These are phyloP conservation scores for Drosophila monieri DNA, from an alignment of 2,888 invertebrate species.

Conservation along the genomic window DNA sequence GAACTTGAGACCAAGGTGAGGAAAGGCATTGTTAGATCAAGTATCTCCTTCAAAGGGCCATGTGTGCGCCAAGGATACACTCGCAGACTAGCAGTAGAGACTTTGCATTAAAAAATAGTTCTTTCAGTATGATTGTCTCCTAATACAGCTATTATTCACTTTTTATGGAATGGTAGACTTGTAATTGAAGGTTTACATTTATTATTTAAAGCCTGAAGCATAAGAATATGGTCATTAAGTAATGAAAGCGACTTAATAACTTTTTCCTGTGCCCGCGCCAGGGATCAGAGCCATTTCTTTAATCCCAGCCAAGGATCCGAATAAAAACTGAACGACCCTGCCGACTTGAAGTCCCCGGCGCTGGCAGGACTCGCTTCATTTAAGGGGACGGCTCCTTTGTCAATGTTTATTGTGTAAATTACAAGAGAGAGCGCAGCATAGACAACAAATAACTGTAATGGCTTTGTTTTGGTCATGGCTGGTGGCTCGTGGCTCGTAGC, in stretches of 20 bases:
- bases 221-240: not conserved
- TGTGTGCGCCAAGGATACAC: slow-evolving; percentile 17
- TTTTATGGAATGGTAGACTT: no score
- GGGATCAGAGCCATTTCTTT: slow-evolving; percentile 57
- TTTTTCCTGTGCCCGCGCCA: slow-evolving; percentile 22
- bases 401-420: slow-evolving; percentile 78
- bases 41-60: slow-evolving; percentile 20
- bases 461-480: slow-evolving; percentile 77
- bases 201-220: no score
- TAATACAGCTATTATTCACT: no score
- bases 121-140: no score
- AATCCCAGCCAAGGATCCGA: slow-evolving; percentile 49
- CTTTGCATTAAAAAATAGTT: no score
- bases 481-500: slow-evolving; percentile 42
- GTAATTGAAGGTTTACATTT: no score
- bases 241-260: not conserved
- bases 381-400: slow-evolving; percentile 57
- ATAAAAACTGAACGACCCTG: slow-evolving; percentile 24
- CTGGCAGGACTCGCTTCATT: slow-evolving; percentile 39
- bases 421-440: slow-evolving; percentile 69
- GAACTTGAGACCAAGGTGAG: slow-evolving; percentile 45
- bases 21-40: slow-evolving; percentile 32
- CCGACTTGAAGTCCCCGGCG: slow-evolving; percentile 9
- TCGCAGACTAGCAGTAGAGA: not conserved
- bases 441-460: slow-evolving; percentile 77